These are phyloP conservation scores for Halocynthia roretzi DNA, from an alignment of 23 tunicate species.

Conservation along the genomic window DNA sequence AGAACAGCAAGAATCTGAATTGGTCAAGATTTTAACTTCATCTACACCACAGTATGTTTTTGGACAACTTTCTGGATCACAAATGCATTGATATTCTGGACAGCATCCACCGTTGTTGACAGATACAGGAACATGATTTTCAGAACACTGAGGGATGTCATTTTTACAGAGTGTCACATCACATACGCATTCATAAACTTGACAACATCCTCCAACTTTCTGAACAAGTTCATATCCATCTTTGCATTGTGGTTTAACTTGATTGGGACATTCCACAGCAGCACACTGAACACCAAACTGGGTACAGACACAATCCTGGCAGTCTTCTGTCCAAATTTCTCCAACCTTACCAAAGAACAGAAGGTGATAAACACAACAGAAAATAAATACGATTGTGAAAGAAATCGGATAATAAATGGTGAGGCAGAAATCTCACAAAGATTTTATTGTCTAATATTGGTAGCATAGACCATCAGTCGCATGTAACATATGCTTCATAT, in stretches of 20 bases:
- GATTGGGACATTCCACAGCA: slow-evolving; percentile 50
- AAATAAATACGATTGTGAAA: neutral
- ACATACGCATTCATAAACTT: slow-evolving; percentile 78
- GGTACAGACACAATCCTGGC: slow-evolving; percentile 69
- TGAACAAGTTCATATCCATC: slow-evolving; percentile 76
- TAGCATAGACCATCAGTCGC: neutral
- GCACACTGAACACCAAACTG: slow-evolving; percentile 48
- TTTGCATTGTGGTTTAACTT: slow-evolving; percentile 48
- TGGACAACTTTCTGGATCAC: slow-evolving; percentile 67
- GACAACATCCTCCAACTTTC: slow-evolving; percentile 89
- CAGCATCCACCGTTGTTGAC: slow-evolving; percentile 51
- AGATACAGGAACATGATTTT: slow-evolving; percentile 34
- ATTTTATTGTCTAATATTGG: neutral
- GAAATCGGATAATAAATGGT: neutral
- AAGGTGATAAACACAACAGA: too few relatives aligned
- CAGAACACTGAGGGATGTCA: slow-evolving; percentile 50
- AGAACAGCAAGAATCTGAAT: slow-evolving; percentile 66
- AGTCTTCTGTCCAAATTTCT: slow-evolving; percentile 62
- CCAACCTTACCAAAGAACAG: slow-evolving; percentile 38
- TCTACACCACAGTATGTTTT: slow-evolving; percentile 42
- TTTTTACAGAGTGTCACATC: slow-evolving; percentile 37
- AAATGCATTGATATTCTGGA: slow-evolving; percentile 76
- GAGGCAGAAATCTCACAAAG: neutral
- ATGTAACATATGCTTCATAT: neutral
- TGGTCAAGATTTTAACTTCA: slow-evolving; percentile 56